Conservation (phyloP, 2,113 vertebrate genomes). For the Atrichornis clamosus region DNA sequence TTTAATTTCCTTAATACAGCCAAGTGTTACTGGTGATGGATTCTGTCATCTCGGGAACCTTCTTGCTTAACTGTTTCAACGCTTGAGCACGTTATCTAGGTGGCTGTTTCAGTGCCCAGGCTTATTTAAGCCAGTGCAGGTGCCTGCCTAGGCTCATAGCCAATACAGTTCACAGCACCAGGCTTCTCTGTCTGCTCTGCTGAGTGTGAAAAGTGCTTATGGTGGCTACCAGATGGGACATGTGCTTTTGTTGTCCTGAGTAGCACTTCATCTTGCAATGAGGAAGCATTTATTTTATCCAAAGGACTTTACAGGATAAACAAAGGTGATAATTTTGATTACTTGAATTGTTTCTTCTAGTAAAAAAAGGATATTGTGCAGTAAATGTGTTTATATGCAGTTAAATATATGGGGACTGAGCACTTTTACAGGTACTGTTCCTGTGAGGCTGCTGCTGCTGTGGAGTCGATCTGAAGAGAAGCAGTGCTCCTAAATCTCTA, state of each 20-base stretch:
- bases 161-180: background rate
- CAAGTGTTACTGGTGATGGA: background rate
- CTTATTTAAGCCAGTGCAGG: background rate
- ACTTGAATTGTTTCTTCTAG: background rate
- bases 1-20: background rate
- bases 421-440: background rate
- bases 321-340: background rate
- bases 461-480: background rate
- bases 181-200: background rate
- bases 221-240: background rate
- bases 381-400: background rate
- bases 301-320: background rate
- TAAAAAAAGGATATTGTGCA: background rate
- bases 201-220: background rate
- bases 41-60: background rate
- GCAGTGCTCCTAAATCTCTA: accelerated
- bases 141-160: background rate
- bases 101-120: background rate
- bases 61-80: background rate
- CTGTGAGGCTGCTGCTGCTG: background rate
- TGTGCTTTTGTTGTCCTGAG: background rate
- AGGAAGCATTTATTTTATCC: background rate
- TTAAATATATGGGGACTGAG: background rate
- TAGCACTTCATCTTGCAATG: background rate
- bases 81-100: background rate